Evolutionary conservation across 1,140 invertebrate genomes (phyloP).

Genomic region (Bombus ignitus): DNA sequence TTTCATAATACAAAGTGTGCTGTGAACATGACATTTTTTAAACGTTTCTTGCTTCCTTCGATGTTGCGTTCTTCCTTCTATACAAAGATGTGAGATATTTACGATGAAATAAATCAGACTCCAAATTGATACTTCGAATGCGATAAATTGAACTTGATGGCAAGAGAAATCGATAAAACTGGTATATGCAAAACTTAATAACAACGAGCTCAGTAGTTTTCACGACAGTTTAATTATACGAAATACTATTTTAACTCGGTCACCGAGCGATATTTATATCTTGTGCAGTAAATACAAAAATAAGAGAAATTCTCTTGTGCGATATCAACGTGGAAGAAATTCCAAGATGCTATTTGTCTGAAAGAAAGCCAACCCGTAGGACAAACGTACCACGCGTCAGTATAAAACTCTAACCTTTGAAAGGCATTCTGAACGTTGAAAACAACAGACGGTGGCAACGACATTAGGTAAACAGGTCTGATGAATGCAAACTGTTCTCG

Average conservation of each 20-base stretch:
- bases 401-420: background rate
- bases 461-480: conserved; percentile 40
- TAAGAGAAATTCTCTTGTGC: background rate
- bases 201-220: too few species aligned
- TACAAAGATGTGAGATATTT: background rate
- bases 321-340: background rate
- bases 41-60: too few species aligned
- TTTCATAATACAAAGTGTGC: background rate
- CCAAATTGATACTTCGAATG: background rate
- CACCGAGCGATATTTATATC: too few species aligned
- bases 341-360: background rate
- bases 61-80: background rate
- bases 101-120: background rate
- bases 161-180: background rate
- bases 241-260: too few species aligned
- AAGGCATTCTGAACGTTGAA: background rate
- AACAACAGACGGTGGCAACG: conserved; percentile 12
- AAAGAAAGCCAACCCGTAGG: background rate
- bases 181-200: too few species aligned
- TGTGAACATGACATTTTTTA: background rate
- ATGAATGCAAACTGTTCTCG: conserved; percentile 27
- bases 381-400: background rate
- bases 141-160: background rate
- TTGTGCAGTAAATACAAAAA: background rate
- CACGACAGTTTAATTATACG: too few species aligned